Percentiles rank a stretch among this genome's conserved stretches.
Evolutionary conservation across 2,888 invertebrate species (phyloP).

Genomic region (Lomographa bimaculata): DNA sequence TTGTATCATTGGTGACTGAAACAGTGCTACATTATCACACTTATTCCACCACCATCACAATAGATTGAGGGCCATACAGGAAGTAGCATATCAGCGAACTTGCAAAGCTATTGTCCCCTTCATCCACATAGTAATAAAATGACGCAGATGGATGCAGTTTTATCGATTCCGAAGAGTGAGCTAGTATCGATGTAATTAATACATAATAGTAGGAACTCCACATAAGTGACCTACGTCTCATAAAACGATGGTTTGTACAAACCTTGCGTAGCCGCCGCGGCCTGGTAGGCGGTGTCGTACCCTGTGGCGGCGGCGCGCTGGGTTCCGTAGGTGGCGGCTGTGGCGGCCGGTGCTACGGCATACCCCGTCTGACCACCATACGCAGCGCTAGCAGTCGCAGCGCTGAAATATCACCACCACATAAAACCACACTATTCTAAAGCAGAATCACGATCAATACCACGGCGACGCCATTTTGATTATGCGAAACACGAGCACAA

Average conservation of each 20-base stretch:
- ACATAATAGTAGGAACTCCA: too few relatives aligned
- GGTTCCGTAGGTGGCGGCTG: constrained; percentile 93
- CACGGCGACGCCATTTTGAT: constrained; percentile 76
- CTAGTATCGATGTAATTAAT: too few relatives aligned
- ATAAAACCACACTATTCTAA: constrained; percentile 26
- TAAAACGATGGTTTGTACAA: too few relatives aligned
- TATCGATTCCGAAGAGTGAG: constrained; percentile 37
- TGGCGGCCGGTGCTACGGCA: constrained; percentile 91
- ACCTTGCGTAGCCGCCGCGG: constrained; percentile 90
- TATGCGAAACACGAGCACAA: constrained; percentile 66
- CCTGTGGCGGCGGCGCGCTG: constrained; percentile 91
- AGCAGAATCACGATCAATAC: constrained; percentile 62
- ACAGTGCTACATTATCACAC: too few relatives aligned
- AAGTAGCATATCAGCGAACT: constrained; percentile 5
- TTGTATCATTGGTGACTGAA: too few relatives aligned
- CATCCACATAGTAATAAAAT: constrained; percentile 24
- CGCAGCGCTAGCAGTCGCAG: constrained; percentile 90
- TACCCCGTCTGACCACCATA: constrained; percentile 94
- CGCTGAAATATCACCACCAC: constrained; percentile 66
- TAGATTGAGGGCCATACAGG: constrained; percentile 5
- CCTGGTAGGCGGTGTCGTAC: constrained; percentile 93
- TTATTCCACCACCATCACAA: constrained; percentile 5
- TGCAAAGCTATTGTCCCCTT: constrained; percentile 3
- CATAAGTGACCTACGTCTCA: too few relatives aligned
- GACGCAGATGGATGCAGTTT: constrained; percentile 29